Base-by-base conservation (phyloP, 2,797 vertebrate species). In the Zalophus californianus region DNA sequence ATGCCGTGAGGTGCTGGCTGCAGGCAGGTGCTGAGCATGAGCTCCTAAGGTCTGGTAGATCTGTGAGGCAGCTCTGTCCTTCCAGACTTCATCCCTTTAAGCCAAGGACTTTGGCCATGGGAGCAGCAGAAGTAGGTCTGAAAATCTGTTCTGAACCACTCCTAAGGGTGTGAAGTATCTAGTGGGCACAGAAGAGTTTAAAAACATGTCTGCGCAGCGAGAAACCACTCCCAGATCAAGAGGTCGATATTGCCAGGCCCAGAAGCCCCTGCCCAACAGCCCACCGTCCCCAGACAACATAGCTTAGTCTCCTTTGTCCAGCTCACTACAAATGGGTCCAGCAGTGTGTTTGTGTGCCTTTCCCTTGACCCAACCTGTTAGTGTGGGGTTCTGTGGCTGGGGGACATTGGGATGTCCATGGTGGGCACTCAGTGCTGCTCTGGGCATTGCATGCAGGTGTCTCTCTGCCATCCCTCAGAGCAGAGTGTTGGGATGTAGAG, bases 171-270 rank as follows among this genome's bases (percentile, higher is more conserved):
- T 58, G 20, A 29, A 66, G 14, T 58, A 9, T 7, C 14, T 66
- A 5, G 23, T 14, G 44, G 7, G 25, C 48, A 25, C 21, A 48
- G 29, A 58, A 58, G 12, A 27, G 9, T 15, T 41, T 11, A n/a
- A 11, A 80, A 27, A 54, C 21, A 7, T 1, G 25, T 44, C 23
- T 0, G 41, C 14, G 3, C 2, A 3, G 23, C 6, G 7, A 70
- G 84, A 41, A 38, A 18, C 29, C 20, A 2, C 38, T 64, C 32
- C 15, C 41, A 44, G 1, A 29, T 48, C 54, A 52, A 27, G 44
- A 66, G 23, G 32, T 18, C 7, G 23, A 29, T 52, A 5, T 5
- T 7, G 0, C 54, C 27, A 8, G 27, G 32, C 41, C 48, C n/a
- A 20, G 56, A 70, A 35, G 20, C 32, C 62, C 41, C 14, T 5